Evolutionary conservation across 2,797 vertebrate species (phyloP), one percentile per base, ranked within the genome.

Genomic region (Gouania willdenowi): DNA sequence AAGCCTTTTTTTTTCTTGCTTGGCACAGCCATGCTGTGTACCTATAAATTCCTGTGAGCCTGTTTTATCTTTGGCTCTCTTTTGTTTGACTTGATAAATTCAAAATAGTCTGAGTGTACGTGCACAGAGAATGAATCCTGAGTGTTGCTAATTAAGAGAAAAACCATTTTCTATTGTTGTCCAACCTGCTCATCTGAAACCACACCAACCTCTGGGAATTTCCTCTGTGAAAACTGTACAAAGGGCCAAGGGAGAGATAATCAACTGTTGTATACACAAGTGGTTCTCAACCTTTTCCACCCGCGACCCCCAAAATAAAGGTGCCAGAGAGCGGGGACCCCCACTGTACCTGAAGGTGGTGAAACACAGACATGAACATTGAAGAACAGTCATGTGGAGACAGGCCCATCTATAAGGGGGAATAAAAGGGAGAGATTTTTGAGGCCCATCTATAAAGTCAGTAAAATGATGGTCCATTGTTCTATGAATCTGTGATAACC

Each of bases 181-280:
- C 26, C 27, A 49, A 32, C 26, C 38, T 53, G 34, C 53, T 26
- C 37, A 24, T 29, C 6, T 41, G 38, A 40, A 47, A 48, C 41
- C 13, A 5, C 24, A 43, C 41, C 46, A 21, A 37, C 25, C 23
- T 35, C 15, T 27, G 15, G 4, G 11, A 39, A 38, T 48, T 13
- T 22, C 31, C 18, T 30, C 26, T 41, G 10, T 2, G 0, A n/a
- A 30, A 25, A 25, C 14, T 9, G 4, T 40, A 25, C 31, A 50
- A 34, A 37, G 56, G 7, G 16, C 40, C 24, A 54, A 18, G 20
- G 51, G 35, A 34, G n/a, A n/a, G n/a, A n/a, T n/a, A n/a, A n/a
- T n/a, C n/a, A n/a, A n/a, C n/a, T n/a, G n/a, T n/a, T n/a, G n/a
- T n/a, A n/a, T n/a, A n/a, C n/a, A n/a, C n/a, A n/a, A n/a, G n/a